Percentiles rank a stretch among this genome's conserved stretches.
These are phyloP conservation scores for Micoletzkya japonica DNA, from an alignment of 2,888 invertebrate genomes.

Conservation along the genomic window DNA sequence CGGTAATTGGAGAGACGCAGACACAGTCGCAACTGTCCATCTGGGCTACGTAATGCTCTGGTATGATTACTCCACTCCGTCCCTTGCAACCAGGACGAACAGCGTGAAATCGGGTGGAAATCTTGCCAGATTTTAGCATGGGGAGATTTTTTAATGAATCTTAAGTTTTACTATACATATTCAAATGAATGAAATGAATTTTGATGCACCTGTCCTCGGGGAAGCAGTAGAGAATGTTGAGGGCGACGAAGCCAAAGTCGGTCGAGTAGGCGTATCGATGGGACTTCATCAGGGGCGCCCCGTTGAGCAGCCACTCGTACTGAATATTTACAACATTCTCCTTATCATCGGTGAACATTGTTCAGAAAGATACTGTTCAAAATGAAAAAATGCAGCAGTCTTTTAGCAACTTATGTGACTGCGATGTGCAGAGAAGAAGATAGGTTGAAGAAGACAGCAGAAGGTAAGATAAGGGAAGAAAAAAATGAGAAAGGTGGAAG, in stretches of 20 bases:
- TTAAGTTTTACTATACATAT: not conserved
- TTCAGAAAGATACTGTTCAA: constrained; percentile 16
- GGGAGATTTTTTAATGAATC: not conserved
- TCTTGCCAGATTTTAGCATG: not conserved
- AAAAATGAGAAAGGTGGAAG: not conserved
- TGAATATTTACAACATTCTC: constrained; percentile 65
- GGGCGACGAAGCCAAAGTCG: constrained; percentile 94
- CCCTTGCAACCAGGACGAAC: not conserved
- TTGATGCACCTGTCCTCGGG: constrained; percentile 90
- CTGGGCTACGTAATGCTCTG: no score
- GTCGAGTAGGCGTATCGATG: constrained; percentile 77
- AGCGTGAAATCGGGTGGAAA: not conserved
- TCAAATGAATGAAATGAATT: not conserved
- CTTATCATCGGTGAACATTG: constrained; percentile 11
- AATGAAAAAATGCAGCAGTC: not conserved
- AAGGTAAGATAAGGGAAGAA: not conserved
- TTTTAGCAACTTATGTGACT: no score
- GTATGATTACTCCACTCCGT: no score
- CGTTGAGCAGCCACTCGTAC: constrained; percentile 96
- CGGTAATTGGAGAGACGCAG: no score
- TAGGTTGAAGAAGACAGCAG: not conserved
- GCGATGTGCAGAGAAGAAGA: no score
- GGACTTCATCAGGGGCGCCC: constrained; percentile 75
- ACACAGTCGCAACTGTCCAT: no score
- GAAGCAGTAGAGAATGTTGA: constrained; percentile 92